Evolutionary conservation across 2,113 vertebrate species (phyloP), one percentile per base, ranked within the genome.

Genomic region (Sinocyclocheilus grahami): DNA sequence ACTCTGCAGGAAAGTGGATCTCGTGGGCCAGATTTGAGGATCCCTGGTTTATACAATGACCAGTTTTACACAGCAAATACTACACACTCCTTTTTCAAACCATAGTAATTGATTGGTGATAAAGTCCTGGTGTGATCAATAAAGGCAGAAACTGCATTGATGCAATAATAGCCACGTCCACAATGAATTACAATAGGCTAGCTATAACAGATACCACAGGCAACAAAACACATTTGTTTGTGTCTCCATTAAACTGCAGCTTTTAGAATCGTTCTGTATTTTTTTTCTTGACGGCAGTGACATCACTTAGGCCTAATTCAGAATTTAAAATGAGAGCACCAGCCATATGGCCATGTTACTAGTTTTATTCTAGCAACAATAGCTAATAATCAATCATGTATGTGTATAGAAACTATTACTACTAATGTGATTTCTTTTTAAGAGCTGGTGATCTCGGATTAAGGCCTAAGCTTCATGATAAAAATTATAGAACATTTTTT

Each of bases 81-180:
- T 4, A 24, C 9, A 39, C 27, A 14, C 55, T n/a, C 2, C 0
- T n/a, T 37, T 3, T 18, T 65, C 3, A 58, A 39, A 16, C 27
- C 11, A 39, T 20, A 37, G 20, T 9, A 0, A 33, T 33, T 30
- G 30, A 30, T 30, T 71, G 46, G 1, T 84, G 67, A 84, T 84
- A 75, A 30, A 20, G 51, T 75, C 20, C 82, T 58, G 53, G 7
- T 84, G 69, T 39, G 22, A 60, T 84, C 69, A 74, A 75, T 84
- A 84, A 74, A 14, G 7, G 13, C 62, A 22, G 9, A 22, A 33
- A 1, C 55, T 7, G 7, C 22, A 13, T 67, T 67, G n/a, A 5
- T 62, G 58, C 3, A n/a, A 16, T 80, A 80, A 80, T 62, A 37
- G 24, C 58, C 78, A 63, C 37, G 13, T 58, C 78, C 22, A 6